Conservation (phyloP, 1,140 invertebrate species). For the Bradysia coprophila region DNA sequence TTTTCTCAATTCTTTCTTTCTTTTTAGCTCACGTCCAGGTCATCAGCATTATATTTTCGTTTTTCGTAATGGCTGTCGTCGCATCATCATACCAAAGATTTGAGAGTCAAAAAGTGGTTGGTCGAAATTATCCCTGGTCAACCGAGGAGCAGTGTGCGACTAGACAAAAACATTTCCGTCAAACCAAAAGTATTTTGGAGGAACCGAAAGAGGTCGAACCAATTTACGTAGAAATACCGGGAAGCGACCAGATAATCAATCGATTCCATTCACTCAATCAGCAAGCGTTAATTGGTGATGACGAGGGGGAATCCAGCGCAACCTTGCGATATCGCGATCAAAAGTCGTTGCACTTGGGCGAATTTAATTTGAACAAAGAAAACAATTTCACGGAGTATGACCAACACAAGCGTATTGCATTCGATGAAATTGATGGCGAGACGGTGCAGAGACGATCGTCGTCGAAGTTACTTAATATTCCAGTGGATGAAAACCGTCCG, state of each 20-base stretch:
- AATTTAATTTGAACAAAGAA: not conserved
- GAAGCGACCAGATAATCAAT: conserved; percentile 15
- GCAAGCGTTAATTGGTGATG: too few species aligned
- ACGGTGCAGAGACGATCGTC: too few species aligned
- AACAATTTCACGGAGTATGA: too few species aligned
- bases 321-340: not conserved
- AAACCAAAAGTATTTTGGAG: not conserved
- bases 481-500: too few species aligned
- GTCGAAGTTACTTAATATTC: too few species aligned
- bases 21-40: conserved; percentile 40
- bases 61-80: conserved; percentile 42
- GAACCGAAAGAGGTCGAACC: conserved; percentile 8
- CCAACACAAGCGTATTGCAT: too few species aligned
- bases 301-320: not conserved
- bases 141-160: conserved; percentile 14
- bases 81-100: conserved; percentile 53
- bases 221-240: conserved; percentile 11
- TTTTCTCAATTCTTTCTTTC: conserved; percentile 1
- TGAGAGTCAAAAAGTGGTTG: conserved; percentile 52
- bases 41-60: conserved; percentile 39
- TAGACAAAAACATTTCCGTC: conserved; percentile 3
- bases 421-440: too few species aligned
- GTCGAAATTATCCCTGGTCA: conserved; percentile 49
- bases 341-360: not conserved
- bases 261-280: not conserved